These are phyloP conservation scores for Zonitis immaculata DNA, from an alignment of 2,888 invertebrate genomes.

Conservation along the genomic window DNA sequence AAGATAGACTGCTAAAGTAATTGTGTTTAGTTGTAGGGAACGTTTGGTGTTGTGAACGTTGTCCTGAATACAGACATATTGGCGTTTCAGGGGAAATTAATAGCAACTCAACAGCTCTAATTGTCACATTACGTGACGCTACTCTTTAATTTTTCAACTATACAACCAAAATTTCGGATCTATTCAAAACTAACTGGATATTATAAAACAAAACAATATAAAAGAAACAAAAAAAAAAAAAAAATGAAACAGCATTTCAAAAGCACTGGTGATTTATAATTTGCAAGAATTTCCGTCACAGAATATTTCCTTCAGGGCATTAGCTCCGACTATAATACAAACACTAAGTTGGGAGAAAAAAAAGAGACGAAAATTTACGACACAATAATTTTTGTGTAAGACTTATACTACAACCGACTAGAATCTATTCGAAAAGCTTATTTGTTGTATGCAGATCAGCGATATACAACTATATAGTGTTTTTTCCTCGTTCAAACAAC, in stretches of 20 bases:
- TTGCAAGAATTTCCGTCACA: neutral
- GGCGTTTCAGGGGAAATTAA: slow-evolving; percentile 22
- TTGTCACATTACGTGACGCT: slow-evolving; percentile 25
- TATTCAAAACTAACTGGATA: too few species aligned
- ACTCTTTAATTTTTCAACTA: slow-evolving; percentile 37
- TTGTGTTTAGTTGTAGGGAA: slow-evolving; percentile 14
- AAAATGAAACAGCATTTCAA: neutral
- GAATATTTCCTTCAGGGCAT: neutral
- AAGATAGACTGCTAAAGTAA: slow-evolving; percentile 18
- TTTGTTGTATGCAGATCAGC: neutral
- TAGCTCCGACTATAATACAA: neutral
- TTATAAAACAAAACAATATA: too few species aligned
- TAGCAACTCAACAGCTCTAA: slow-evolving; percentile 24
- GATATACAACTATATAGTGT: too few species aligned
- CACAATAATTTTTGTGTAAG: slow-evolving; percentile 1
- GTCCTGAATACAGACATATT: slow-evolving; percentile 22
- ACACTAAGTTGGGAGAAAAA: neutral
- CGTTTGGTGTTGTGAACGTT: neutral
- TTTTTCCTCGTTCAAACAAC: too few species aligned
- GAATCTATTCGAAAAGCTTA: neutral
- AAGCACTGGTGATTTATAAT: slow-evolving; percentile 1
- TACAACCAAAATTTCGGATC: too few species aligned
- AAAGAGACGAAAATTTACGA: neutral
- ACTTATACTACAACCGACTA: neutral
- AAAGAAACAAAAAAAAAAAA: too few species aligned